Conservation (phyloP, 1,140 invertebrate genomes). For the Pogonomyrmex californicus region DNA sequence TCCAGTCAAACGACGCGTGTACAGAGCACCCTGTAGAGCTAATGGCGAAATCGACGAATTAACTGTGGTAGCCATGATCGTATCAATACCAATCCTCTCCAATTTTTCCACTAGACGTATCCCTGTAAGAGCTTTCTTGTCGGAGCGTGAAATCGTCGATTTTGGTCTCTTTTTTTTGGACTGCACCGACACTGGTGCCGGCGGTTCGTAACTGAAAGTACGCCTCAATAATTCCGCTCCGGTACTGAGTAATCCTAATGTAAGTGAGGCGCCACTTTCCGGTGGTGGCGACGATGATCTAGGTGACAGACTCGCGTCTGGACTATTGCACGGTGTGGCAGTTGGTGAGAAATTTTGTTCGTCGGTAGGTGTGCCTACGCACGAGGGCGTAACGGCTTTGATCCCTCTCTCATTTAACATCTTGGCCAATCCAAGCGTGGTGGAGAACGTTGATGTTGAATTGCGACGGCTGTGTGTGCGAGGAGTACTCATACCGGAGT, state of each 20-base stretch:
- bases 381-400: slow-evolving; percentile 90
- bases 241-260: slow-evolving; percentile 90
- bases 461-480: slow-evolving; percentile 89
- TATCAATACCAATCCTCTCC: slow-evolving; percentile 90
- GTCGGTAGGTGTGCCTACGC: slow-evolving; percentile 89
- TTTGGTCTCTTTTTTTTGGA: slow-evolving; percentile 85
- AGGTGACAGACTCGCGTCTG: slow-evolving; percentile 88
- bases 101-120: slow-evolving; percentile 90
- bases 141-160: slow-evolving; percentile 85
- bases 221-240: slow-evolving; percentile 92
- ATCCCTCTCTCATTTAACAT: slow-evolving; percentile 94
- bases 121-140: slow-evolving; percentile 86
- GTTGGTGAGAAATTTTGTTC: slow-evolving; percentile 91
- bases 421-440: slow-evolving; percentile 92
- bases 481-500: slow-evolving; percentile 89
- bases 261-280: slow-evolving; percentile 86
- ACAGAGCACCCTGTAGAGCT: slow-evolving; percentile 87
- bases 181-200: slow-evolving; percentile 68
- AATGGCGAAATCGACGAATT: slow-evolving; percentile 87
- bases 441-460: slow-evolving; percentile 93
- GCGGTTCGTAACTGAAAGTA: slow-evolving; percentile 88
- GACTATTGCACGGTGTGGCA: slow-evolving; percentile 94
- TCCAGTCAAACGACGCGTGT: slow-evolving; percentile 87
- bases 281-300: slow-evolving; percentile 87
- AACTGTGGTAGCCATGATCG: slow-evolving; percentile 88